phyloP scores from a whole-genome alignment of 1,140 invertebrate species.

The Wasmannia auropunctata region DNA sequence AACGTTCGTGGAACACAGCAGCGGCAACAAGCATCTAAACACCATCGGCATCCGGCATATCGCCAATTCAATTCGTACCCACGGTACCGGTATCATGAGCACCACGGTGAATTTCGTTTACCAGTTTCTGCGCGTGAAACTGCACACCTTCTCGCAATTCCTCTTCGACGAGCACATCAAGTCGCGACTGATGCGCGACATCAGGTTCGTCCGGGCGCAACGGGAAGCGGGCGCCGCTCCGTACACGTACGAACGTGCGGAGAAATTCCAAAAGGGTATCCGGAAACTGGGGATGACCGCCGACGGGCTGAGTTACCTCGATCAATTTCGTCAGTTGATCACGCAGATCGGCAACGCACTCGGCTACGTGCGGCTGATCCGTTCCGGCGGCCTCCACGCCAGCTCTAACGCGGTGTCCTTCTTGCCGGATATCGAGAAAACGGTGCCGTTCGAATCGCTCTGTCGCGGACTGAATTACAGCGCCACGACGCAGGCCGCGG shows the following conservation, averaged over 20 bases:
- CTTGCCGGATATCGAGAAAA: constrained; percentile 93
- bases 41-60: constrained; percentile 98
- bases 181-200: constrained; percentile 96
- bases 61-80: constrained; percentile 98
- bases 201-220: constrained; percentile 87
- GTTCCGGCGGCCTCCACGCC: constrained; percentile 96
- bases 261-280: constrained; percentile 97
- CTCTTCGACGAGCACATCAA: constrained; percentile 99
- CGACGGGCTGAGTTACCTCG: constrained; percentile 95
- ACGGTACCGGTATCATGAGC: constrained; percentile 99
- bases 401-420: constrained; percentile 96
- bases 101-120: constrained; percentile 99
- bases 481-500: constrained; percentile 88
- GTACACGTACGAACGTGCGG: constrained; percentile 95
- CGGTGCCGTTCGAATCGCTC: constrained; percentile 87
- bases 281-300: constrained; percentile 94
- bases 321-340: constrained; percentile 96
- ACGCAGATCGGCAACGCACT: constrained; percentile 98
- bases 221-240: constrained; percentile 80
- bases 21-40: constrained; percentile 97
- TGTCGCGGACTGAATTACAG: constrained; percentile 87
- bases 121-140: constrained; percentile 97
- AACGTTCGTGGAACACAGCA: constrained; percentile 96
- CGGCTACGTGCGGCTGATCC: constrained; percentile 97
- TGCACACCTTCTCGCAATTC: constrained; percentile 98